phyloP scores from a whole-genome alignment of 1,140 invertebrate species.

The Dreissena rostriformis region DNA sequence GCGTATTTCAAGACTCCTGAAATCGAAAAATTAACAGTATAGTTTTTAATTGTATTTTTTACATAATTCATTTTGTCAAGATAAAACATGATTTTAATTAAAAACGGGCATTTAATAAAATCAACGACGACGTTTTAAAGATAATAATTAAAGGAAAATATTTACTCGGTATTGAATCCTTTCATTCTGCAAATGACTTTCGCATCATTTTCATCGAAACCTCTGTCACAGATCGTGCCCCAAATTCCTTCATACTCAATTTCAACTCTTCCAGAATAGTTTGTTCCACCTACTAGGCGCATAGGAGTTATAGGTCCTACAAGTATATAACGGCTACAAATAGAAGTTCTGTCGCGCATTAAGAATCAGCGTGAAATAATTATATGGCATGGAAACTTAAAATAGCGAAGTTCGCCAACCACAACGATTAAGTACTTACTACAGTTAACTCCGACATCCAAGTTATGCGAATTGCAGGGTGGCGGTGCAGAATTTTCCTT shows the following conservation, averaged over 20 bases:
- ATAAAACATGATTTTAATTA: too few species aligned
- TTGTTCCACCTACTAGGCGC: conserved; percentile 22
- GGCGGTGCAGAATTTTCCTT: neutral
- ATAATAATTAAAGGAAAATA: neutral
- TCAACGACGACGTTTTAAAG: too few species aligned
- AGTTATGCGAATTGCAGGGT: neutral
- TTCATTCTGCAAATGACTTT: conserved; percentile 61
- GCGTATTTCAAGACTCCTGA: neutral
- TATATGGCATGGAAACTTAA: too few species aligned
- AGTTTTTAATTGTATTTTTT: too few species aligned
- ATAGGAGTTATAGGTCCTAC: conserved; percentile 28
- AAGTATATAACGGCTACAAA: too few species aligned
- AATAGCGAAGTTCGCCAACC: too few species aligned
- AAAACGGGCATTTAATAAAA: too few species aligned
- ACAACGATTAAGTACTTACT: too few species aligned
- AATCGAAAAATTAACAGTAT: neutral
- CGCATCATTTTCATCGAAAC: conserved; percentile 53
- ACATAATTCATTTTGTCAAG: too few species aligned
- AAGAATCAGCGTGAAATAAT: too few species aligned
- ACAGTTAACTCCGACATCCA: too few species aligned
- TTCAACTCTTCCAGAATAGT: conserved; percentile 58
- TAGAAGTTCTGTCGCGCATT: too few species aligned
- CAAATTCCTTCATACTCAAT: conserved; percentile 52
- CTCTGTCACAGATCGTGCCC: conserved; percentile 64
- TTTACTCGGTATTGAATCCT: conserved; percentile 37